Base-by-base conservation (phyloP, 2,113 vertebrate genomes). In the Tragelaphus buxtoni region DNA sequence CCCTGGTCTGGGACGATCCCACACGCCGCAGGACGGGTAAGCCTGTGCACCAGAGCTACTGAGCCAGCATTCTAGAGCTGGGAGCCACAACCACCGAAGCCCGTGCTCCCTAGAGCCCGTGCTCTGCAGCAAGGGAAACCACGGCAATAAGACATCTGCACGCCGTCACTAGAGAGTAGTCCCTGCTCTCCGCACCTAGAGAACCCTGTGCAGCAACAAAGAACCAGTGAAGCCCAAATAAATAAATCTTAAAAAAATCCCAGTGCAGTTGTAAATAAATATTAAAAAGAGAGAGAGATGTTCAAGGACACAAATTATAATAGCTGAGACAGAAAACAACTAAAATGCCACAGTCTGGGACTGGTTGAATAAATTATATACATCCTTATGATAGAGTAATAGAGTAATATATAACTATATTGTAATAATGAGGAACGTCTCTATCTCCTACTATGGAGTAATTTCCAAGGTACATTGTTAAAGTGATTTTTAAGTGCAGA, bases 91-190 rank as follows among this genome's bases (percentile, higher is more conserved):
- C 69, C 22, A 7, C 69, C 4, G 4, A 72, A 42, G 69, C 39
- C 39, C 1, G 0, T 0, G 20, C 69, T 13, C 65, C 72, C 72
- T 0, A 28, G 22, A 45, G 24, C 39, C 12, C 1, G 1, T 16
- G 72, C 72, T 76, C 72, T 16, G 39, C 39, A 28, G 26, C 39
- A 45, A 76, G 24, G 24, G 72, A 9, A 26, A 13, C 39, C 72
- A 28, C 24, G 7, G 72, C 24, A 28, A 9, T 4, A 12, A 28
- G 72, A 28, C 3, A 6, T 13, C 72, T 26, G 35, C 69, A 26
- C 1, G 4, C 39, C 7, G 0, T 4, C 45, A 28, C 72, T 8
- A 45, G 69, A 45, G 72, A 76, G 39, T 4, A 16, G 72, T 24
- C 72, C 11, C 24, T 2, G 22, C 39, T 45, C 39, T 14, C 24